Percentiles rank a stretch among this genome's conserved stretches.
phyloP scores from a whole-genome alignment of 1,140 invertebrate genomes.

The Carposina sasakii region DNA sequence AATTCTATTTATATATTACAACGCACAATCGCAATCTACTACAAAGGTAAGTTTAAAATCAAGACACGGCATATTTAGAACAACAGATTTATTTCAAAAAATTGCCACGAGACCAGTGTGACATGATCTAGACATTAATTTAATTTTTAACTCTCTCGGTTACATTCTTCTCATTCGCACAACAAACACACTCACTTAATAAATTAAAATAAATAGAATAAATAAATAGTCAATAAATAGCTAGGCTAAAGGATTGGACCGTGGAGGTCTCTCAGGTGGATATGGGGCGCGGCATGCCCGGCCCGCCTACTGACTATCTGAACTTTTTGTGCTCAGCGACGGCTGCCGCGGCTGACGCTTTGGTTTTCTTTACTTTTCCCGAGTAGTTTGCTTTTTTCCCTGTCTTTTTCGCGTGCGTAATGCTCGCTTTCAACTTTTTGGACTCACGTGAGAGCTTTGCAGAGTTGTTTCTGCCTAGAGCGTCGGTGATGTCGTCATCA shows the following conservation, averaged over 20 bases:
- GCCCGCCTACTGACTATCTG: slow-evolving; percentile 62
- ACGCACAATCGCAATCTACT: slow-evolving; percentile 59
- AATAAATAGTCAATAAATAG: slow-evolving; percentile 73
- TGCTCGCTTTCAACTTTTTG: slow-evolving; percentile 75
- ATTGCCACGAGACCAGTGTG: slow-evolving; percentile 69
- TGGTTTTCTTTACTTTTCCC: slow-evolving; percentile 68
- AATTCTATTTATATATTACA: neutral
- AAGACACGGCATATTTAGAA: slow-evolving; percentile 62
- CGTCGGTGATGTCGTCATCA: slow-evolving; percentile 76
- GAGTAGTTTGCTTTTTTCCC: slow-evolving; percentile 71
- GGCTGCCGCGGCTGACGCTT: slow-evolving; percentile 56
- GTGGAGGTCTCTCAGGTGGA: slow-evolving; percentile 60
- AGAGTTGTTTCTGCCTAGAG: slow-evolving; percentile 73
- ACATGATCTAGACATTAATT: slow-evolving; percentile 73
- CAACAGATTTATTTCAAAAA: slow-evolving; percentile 71
- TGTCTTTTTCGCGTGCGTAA: slow-evolving; percentile 72
- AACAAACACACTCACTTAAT: slow-evolving; percentile 68
- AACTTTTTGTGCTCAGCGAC: slow-evolving; percentile 69
- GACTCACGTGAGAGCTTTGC: slow-evolving; percentile 84
- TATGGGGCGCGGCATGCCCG: slow-evolving; percentile 43
- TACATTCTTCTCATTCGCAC: slow-evolving; percentile 66
- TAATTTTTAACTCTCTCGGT: slow-evolving; percentile 59
- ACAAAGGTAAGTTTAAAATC: slow-evolving; percentile 56
- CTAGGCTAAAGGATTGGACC: slow-evolving; percentile 66
- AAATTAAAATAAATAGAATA: slow-evolving; percentile 70